A percentile compares a stretch with the other conserved stretches of the same genome.
Conservation (phyloP, 2,797 vertebrate genomes). For the Sebastes oblongus region DNA sequence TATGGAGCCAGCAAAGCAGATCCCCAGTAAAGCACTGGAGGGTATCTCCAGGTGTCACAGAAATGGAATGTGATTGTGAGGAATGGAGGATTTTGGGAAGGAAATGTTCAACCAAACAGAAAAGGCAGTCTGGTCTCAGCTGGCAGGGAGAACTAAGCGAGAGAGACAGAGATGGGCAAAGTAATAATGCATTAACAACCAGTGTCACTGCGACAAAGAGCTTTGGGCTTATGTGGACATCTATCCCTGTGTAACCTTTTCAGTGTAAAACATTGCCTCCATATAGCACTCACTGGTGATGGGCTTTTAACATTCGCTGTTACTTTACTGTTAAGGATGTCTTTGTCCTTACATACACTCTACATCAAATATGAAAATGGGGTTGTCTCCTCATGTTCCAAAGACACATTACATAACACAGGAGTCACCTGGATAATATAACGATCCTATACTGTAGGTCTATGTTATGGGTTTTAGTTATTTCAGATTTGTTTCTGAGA, state of each 20-base stretch:
- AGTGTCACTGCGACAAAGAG: slow-evolving; percentile 40
- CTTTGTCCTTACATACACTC: neutral
- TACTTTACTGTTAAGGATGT: neutral
- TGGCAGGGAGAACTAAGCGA: slow-evolving; percentile 12
- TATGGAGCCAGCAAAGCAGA: slow-evolving; percentile 33
- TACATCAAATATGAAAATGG: neutral
- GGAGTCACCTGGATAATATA: neutral
- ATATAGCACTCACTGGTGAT: neutral
- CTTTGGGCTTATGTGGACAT: slow-evolving; percentile 21
- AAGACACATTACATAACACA: neutral
- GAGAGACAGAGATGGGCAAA: neutral
- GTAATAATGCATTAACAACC: slow-evolving; percentile 44
- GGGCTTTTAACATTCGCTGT: neutral
- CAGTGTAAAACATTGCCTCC: neutral
- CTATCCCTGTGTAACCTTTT: slow-evolving; percentile 32
- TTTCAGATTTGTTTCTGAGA: neutral
- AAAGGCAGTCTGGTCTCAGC: slow-evolving; percentile 40
- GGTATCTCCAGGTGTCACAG: slow-evolving; percentile 49
- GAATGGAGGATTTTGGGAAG: slow-evolving; percentile 60
- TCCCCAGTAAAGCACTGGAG: slow-evolving; percentile 8
- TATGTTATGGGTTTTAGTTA: neutral
- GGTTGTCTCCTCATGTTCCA: neutral
- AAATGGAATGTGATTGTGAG: slow-evolving; percentile 68
- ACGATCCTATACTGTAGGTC: neutral
- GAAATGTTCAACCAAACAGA: slow-evolving; percentile 58